These are phyloP conservation scores for Amorpha juglandis DNA, from an alignment of 2,888 invertebrate species.

Conservation along the genomic window DNA sequence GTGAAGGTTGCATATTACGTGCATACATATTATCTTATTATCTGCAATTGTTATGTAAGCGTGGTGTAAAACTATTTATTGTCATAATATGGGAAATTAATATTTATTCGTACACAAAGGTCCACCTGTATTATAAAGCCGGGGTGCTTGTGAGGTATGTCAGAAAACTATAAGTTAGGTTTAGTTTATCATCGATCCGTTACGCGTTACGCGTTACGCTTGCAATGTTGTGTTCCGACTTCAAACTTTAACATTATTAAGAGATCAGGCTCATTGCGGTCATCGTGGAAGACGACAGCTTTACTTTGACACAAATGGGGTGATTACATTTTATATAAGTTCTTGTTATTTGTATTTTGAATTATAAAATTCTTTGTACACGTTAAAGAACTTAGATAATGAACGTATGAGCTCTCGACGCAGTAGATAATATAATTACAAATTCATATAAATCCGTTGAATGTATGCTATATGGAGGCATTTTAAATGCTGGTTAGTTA, in stretches of 20 bases:
- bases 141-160: slow-evolving; percentile 8
- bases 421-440: neutral
- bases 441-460: slow-evolving; percentile 7
- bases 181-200: slow-evolving; percentile 1
- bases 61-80: slow-evolving; percentile 23
- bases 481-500: slow-evolving; percentile 48
- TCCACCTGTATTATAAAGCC: neutral
- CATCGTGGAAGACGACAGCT: neutral
- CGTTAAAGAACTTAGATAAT: neutral
- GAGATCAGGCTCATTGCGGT: neutral
- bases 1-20: neutral
- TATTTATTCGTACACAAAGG: slow-evolving; percentile 19
- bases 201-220: slow-evolving; percentile 1
- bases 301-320: neutral
- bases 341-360: slow-evolving; percentile 1
- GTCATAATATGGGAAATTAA: slow-evolving; percentile 17
- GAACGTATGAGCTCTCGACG: neutral
- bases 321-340: neutral
- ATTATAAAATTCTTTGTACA: neutral
- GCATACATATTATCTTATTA: neutral
- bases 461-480: slow-evolving; percentile 37
- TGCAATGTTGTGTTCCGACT: slow-evolving; percentile 17
- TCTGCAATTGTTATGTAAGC: neutral
- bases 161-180: neutral
- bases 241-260: neutral